Evolutionary conservation across 2,888 invertebrate genomes (phyloP).

Genomic region (Lithophane ornitopus): DNA sequence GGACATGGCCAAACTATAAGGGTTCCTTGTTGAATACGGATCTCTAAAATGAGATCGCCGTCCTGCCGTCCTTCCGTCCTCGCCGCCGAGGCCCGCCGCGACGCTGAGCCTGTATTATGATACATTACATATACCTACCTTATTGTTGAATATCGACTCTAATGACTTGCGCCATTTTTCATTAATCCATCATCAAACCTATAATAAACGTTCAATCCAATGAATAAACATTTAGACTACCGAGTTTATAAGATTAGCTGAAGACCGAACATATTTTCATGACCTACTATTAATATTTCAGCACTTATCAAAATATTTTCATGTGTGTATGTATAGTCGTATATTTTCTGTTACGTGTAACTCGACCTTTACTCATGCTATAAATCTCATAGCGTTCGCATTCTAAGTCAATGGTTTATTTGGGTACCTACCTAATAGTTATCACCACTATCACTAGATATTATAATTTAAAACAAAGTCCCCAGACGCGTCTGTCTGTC

Average conservation of each 20-base stretch:
- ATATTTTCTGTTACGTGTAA: slow-evolving; percentile 36
- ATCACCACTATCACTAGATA: too few species aligned
- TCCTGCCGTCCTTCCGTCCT: too few species aligned
- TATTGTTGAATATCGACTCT: not conserved
- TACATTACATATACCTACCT: too few species aligned
- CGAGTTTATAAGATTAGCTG: slow-evolving; percentile 27
- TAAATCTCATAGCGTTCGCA: slow-evolving; percentile 38
- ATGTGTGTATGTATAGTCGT: not conserved
- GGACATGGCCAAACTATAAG: too few species aligned
- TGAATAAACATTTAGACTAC: slow-evolving; percentile 13
- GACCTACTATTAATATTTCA: slow-evolving; percentile 53
- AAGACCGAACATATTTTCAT: slow-evolving; percentile 35
- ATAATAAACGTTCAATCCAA: slow-evolving; percentile 6
- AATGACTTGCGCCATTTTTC: slow-evolving; percentile 2
- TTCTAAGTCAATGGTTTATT: slow-evolving; percentile 21
- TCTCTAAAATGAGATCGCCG: too few species aligned
- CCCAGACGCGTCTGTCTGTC: too few species aligned
- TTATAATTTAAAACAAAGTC: too few species aligned
- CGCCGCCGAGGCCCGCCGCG: too few species aligned
- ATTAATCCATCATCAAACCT: slow-evolving; percentile 3
- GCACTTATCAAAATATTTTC: slow-evolving; percentile 54
- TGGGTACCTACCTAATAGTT: not conserved
- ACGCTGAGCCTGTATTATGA: too few species aligned
- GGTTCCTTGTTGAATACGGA: too few species aligned
- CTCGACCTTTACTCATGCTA: slow-evolving; percentile 33